A percentile compares a stretch with the other conserved stretches of the same genome.
phyloP scores from a whole-genome alignment of 2,888 invertebrate genomes.

The Rhaphigaster nebulosa region DNA sequence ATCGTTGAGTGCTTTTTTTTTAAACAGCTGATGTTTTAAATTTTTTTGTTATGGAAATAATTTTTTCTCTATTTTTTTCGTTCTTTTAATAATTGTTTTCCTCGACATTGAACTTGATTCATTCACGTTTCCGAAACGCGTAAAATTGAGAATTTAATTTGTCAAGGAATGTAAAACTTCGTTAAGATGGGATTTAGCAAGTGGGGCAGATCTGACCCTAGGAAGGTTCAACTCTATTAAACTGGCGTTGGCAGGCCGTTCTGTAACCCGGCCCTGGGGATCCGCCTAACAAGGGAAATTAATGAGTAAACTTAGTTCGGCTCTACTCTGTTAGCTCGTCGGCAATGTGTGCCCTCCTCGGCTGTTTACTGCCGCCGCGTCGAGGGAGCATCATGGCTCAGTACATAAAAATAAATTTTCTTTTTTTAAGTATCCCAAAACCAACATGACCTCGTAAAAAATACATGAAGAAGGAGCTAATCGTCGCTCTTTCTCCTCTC shows the following conservation, averaged over 20 bases:
- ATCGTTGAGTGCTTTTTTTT: too few relatives aligned
- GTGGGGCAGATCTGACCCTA: background rate
- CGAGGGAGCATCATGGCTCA: background rate
- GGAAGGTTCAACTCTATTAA: conserved; percentile 43
- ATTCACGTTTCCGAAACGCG: background rate
- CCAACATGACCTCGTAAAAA: too few relatives aligned
- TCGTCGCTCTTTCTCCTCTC: too few relatives aligned
- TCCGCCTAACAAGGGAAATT: conserved; percentile 40
- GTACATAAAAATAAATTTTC: too few relatives aligned
- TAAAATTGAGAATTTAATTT: conserved; percentile 11
- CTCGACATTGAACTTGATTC: background rate
- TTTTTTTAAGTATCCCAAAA: too few relatives aligned
- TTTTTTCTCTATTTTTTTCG: background rate
- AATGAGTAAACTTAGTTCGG: conserved; percentile 36
- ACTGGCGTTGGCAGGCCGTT: conserved; percentile 21
- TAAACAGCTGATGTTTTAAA: too few relatives aligned
- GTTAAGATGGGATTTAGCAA: conserved; percentile 10
- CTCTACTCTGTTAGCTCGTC: conserved; percentile 17
- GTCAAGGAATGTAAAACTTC: conserved; percentile 12
- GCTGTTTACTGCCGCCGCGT: background rate
- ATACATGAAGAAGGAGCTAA: too few relatives aligned
- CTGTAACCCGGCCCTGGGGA: conserved; percentile 3
- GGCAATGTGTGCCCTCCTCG: background rate
- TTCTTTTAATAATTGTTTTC: background rate
- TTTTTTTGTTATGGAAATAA: background rate